A percentile compares a stretch with the other conserved stretches of the same genome.
Conservation (phyloP, 2,797 vertebrate species). For the Melanotaenia pygmaea region DNA sequence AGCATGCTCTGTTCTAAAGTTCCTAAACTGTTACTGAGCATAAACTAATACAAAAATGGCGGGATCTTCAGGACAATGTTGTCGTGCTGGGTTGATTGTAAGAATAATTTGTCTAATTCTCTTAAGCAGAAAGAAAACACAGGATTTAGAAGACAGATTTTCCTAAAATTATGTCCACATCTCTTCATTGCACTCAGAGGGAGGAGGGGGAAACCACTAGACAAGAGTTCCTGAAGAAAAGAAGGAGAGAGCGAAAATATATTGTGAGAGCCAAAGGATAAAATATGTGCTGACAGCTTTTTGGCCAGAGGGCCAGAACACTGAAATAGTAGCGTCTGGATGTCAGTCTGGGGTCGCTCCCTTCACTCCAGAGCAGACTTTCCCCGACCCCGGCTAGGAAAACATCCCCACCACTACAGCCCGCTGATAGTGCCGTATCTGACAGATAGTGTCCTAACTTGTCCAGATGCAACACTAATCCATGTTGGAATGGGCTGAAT, state of each 20-base stretch:
- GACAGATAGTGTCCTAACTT: slow-evolving; percentile 48
- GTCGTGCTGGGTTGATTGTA: slow-evolving; percentile 1
- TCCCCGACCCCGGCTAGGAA: slow-evolving; percentile 54
- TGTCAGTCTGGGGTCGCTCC: slow-evolving; percentile 70
- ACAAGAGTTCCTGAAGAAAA: slow-evolving; percentile 47
- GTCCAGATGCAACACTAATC: slow-evolving; percentile 44
- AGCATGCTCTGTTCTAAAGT: neutral
- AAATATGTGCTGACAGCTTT: slow-evolving; percentile 81
- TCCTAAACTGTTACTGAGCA: slow-evolving; percentile 7
- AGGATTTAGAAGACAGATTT: neutral
- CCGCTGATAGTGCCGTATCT: slow-evolving; percentile 50
- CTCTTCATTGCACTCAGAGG: slow-evolving; percentile 25
- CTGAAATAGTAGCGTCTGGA: slow-evolving; percentile 78
- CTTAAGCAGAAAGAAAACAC: neutral
- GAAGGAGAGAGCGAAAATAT: slow-evolving; percentile 54
- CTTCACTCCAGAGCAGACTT: slow-evolving; percentile 70
- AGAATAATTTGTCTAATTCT: neutral
- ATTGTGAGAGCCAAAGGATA: slow-evolving; percentile 67
- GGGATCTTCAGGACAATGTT: neutral
- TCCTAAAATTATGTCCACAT: slow-evolving; percentile 3
- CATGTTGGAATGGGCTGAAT: slow-evolving; percentile 10
- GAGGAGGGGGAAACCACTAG: slow-evolving; percentile 16
- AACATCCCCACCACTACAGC: slow-evolving; percentile 57
- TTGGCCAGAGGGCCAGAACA: slow-evolving; percentile 69
- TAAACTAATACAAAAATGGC: neutral